Percentiles rank a stretch among this genome's conserved stretches.
Evolutionary conservation across 2,113 vertebrate species (phyloP).

Genomic region (Phyllopteryx taeniolatus): DNA sequence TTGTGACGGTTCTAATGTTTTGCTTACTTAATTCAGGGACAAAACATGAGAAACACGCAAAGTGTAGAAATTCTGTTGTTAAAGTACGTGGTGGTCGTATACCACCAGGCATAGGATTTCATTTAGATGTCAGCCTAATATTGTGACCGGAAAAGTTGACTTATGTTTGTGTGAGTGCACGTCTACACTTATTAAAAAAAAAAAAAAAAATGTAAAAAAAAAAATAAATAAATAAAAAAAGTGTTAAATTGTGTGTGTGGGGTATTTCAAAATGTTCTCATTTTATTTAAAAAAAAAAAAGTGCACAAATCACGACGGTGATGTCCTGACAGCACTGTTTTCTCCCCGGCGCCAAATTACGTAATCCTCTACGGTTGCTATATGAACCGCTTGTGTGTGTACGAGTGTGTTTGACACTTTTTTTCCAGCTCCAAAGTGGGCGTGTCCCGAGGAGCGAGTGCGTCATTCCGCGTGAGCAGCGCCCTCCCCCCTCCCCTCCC

Average conservation of each 20-base stretch:
- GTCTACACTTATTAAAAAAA: not conserved
- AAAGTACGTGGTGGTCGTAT: too few species aligned
- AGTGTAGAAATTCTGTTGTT: too few species aligned
- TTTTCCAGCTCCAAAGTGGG: conserved; percentile 1
- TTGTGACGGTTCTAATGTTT: too few species aligned
- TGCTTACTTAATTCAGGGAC: too few species aligned
- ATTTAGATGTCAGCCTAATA: not conserved
- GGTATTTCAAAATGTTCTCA: not conserved
- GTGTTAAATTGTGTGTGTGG: not conserved
- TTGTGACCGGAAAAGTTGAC: too few species aligned
- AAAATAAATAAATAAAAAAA: not conserved
- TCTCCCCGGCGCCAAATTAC: not conserved
- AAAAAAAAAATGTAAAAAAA: not conserved
- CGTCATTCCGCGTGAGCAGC: not conserved
- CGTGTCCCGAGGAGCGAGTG: not conserved
- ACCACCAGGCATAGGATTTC: not conserved
- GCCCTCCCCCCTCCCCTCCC: not conserved
- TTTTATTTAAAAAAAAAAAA: not conserved
- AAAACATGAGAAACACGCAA: too few species aligned
- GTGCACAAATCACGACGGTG: not conserved
- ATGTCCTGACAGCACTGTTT: not conserved
- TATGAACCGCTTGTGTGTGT: conserved; percentile 5
- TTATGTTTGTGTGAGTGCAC: not conserved
- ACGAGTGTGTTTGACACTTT: not conserved
- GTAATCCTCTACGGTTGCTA: conserved; percentile 9